A percentile compares a stretch with the other conserved stretches of the same genome.
Conservation (phyloP, 1,140 invertebrate genomes). For the Drosophila tropicalis region DNA sequence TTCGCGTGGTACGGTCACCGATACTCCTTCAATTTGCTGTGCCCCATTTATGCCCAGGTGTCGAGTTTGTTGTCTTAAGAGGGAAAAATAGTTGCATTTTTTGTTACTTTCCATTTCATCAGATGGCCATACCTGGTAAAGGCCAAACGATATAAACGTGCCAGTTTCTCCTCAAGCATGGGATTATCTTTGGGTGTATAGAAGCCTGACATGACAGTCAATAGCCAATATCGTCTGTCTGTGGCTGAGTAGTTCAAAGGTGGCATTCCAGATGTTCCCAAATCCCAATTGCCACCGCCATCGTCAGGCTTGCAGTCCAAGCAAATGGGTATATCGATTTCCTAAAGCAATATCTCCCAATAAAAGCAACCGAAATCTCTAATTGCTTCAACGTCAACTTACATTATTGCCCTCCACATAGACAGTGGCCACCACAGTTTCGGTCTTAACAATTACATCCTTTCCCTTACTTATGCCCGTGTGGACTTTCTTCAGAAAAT, state of each 20-base stretch:
- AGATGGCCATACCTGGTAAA: slow-evolving; percentile 85
- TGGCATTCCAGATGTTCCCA: slow-evolving; percentile 53
- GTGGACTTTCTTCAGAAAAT: slow-evolving; percentile 78
- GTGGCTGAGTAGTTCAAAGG: slow-evolving; percentile 80
- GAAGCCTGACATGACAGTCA: slow-evolving; percentile 88
- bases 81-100: background rate
- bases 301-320: slow-evolving; percentile 75
- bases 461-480: slow-evolving; percentile 80
- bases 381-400: slow-evolving; percentile 23
- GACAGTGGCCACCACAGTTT: slow-evolving; percentile 87
- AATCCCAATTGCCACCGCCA: slow-evolving; percentile 68
- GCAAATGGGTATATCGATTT: slow-evolving; percentile 82
- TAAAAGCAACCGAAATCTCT: background rate
- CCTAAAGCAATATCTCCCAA: slow-evolving; percentile 40
- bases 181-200: slow-evolving; percentile 82
- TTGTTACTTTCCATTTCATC: background rate
- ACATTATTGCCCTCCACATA: slow-evolving; percentile 84
- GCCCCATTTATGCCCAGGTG: slow-evolving; percentile 87
- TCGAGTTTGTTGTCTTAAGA: slow-evolving; percentile 87
- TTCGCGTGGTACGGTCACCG: slow-evolving; percentile 62
- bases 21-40: slow-evolving; percentile 68
- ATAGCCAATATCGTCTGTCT: slow-evolving; percentile 89
- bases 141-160: slow-evolving; percentile 86
- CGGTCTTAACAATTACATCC: slow-evolving; percentile 81
- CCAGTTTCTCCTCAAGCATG: slow-evolving; percentile 85